A percentile compares a stretch with the other conserved stretches of the same genome.
Conservation (phyloP, 2,888 invertebrate genomes). For the Megastigmus dorsalis region DNA sequence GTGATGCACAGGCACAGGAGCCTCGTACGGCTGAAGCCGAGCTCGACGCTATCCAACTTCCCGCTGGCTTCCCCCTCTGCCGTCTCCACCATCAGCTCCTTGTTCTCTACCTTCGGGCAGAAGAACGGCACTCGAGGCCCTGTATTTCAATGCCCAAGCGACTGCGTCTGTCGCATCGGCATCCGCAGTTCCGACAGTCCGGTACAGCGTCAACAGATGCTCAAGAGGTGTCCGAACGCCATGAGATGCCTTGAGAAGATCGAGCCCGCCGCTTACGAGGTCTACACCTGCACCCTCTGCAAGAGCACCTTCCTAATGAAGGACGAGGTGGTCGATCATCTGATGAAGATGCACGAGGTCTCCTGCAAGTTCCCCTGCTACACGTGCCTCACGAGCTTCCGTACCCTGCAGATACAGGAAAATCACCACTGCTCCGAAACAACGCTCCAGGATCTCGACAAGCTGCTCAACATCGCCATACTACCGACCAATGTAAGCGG, state of each 20-base stretch:
- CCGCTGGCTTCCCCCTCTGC: background rate
- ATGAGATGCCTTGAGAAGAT: constrained; percentile 52
- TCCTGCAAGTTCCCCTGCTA: constrained; percentile 53
- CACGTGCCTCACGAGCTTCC: constrained; percentile 48
- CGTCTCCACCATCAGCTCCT: no score
- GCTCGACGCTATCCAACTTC: background rate
- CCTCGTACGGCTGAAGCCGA: constrained; percentile 29
- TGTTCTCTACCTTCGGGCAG: background rate
- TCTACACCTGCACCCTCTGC: constrained; percentile 52
- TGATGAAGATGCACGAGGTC: constrained; percentile 54
- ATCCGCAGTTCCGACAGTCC: constrained; percentile 41
- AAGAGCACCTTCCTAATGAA: constrained; percentile 54
- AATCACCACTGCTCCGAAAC: constrained; percentile 49
- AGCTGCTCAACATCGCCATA: constrained; percentile 50
- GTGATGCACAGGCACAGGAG: constrained; percentile 49
- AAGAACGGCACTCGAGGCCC: constrained; percentile 24
- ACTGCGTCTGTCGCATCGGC: constrained; percentile 51
- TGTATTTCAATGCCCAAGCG: constrained; percentile 51
- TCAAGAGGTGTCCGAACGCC: constrained; percentile 49
- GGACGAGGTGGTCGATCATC: constrained; percentile 51
- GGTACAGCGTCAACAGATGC: constrained; percentile 46
- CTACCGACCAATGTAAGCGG: constrained; percentile 34
- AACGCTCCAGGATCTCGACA: constrained; percentile 45
- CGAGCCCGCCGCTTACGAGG: constrained; percentile 52
- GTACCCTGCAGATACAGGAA: constrained; percentile 46